Percentiles rank a stretch among this genome's conserved stretches.
Evolutionary conservation across 2,888 invertebrate species (phyloP).

Genomic region (Drosophila incognita): DNA sequence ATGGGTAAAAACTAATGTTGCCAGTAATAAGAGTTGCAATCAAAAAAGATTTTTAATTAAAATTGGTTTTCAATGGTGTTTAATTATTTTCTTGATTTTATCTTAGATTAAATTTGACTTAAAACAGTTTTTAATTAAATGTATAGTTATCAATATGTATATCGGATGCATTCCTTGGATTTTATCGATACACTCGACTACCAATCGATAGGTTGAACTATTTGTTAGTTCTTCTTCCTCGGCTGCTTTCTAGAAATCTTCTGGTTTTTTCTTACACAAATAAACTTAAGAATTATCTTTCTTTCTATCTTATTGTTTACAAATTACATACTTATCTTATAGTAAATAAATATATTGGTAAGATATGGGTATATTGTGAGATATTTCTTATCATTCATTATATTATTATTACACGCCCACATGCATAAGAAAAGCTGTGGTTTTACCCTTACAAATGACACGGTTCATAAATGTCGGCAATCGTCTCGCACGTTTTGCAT

Average conservation of each 20-base stretch:
- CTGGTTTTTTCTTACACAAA: not conserved
- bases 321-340: not conserved
- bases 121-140: too few species aligned
- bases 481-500: slow-evolving; percentile 70
- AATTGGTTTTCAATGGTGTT: slow-evolving; percentile 16
- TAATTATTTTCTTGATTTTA: not conserved
- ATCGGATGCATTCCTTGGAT: not conserved
- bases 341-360: not conserved
- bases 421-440: not conserved
- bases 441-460: slow-evolving; percentile 28
- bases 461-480: slow-evolving; percentile 69
- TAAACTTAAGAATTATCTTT: not conserved
- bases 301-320: not conserved
- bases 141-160: not conserved
- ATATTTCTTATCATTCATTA: not conserved
- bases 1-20: slow-evolving; percentile 30
- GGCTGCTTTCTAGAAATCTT: not conserved
- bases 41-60: slow-evolving; percentile 54
- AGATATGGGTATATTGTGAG: not conserved
- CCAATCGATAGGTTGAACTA: not conserved
- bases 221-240: not conserved
- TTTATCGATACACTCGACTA: not conserved
- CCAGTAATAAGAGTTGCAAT: slow-evolving; percentile 10
- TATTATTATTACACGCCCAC: not conserved
- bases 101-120: not conserved